A percentile compares a stretch with the other conserved stretches of the same genome.
These are phyloP conservation scores for Selenia dentaria DNA, from an alignment of 2,888 invertebrate genomes.

Conservation along the genomic window DNA sequence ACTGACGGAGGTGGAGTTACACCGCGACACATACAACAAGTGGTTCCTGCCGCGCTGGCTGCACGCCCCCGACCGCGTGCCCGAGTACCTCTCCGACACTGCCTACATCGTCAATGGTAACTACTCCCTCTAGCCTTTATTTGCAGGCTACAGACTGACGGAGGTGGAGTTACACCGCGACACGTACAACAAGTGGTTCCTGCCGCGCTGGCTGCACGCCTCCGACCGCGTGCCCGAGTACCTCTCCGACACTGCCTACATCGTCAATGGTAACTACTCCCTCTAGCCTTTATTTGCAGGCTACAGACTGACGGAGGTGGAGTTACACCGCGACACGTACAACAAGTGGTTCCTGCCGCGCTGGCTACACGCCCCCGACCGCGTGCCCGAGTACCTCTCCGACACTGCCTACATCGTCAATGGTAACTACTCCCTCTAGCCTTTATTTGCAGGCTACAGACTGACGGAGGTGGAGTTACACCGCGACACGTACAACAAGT, in stretches of 20 bases:
- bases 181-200: conserved; percentile 87
- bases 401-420: conserved; percentile 91
- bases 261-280: conserved; percentile 68
- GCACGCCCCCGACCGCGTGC: conserved; percentile 78
- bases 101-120: conserved; percentile 83
- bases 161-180: conserved; percentile 87
- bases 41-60: conserved; percentile 87
- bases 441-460: too few species aligned
- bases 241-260: conserved; percentile 88
- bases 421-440: too few species aligned
- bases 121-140: too few species aligned
- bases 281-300: too few species aligned
- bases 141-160: too few species aligned
- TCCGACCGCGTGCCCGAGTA: conserved; percentile 85
- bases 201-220: conserved; percentile 83
- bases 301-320: too few species aligned
- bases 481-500: conserved; percentile 86
- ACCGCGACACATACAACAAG: conserved; percentile 86
- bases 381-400: conserved; percentile 87
- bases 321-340: conserved; percentile 85
- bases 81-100: conserved; percentile 89
- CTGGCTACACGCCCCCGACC: conserved; percentile 76
- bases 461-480: too few species aligned
- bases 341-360: conserved; percentile 88
- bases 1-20: too few species aligned